These are phyloP conservation scores for Drosophila barbarae DNA, from an alignment of 2,888 invertebrate species.

Conservation along the genomic window DNA sequence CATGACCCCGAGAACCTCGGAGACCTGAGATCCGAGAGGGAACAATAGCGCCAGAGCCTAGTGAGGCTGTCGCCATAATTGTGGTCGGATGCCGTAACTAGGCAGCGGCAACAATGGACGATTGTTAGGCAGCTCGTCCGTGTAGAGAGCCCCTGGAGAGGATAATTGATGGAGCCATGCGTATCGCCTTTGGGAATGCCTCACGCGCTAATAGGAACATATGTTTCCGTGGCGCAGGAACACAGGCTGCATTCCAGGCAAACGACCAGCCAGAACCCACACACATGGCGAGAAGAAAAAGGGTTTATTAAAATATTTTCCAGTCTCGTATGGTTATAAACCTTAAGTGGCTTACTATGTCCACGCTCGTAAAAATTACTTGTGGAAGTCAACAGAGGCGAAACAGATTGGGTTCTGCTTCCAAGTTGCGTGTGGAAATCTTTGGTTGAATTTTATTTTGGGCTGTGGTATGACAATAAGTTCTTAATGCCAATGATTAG, in stretches of 20 bases:
- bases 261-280: conserved; percentile 37
- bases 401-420: conserved; percentile 26
- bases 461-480: conserved; percentile 46
- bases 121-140: conserved; percentile 55
- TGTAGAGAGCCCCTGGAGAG: conserved; percentile 44
- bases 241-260: background rate
- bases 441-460: conserved; percentile 17
- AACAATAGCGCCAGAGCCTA: conserved; percentile 66
- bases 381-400: conserved; percentile 17
- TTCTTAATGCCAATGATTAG: conserved; percentile 32
- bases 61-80: conserved; percentile 55
- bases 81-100: conserved; percentile 54
- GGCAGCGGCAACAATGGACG: conserved; percentile 55
- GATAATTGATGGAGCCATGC: conserved; percentile 58
- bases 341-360: conserved; percentile 70
- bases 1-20: conserved; percentile 42
- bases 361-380: conserved; percentile 55
- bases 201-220: conserved; percentile 76
- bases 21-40: conserved; percentile 20
- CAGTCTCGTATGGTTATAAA: conserved; percentile 48
- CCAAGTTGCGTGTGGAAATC: conserved; percentile 33
- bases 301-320: conserved; percentile 43
- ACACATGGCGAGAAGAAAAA: conserved; percentile 25
- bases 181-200: conserved; percentile 56
- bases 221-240: conserved; percentile 43